A percentile compares a stretch with the other conserved stretches of the same genome.
These are phyloP conservation scores for Lordiphosa stackelbergi DNA, from an alignment of 1,140 invertebrate genomes.

Conservation along the genomic window DNA sequence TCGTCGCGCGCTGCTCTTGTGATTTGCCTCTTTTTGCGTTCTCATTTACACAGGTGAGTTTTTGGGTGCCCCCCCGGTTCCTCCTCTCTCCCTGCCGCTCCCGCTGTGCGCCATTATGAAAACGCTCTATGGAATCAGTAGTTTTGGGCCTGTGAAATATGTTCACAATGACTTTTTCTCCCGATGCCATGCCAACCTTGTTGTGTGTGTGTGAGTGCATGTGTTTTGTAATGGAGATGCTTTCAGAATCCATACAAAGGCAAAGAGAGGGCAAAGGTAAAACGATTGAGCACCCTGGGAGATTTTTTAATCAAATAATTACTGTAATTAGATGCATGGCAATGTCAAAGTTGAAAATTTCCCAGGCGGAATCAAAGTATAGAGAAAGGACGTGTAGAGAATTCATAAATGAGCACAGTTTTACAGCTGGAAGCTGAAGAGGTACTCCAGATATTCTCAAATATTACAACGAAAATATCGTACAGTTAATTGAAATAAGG, in stretches of 20 bases:
- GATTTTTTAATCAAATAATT: slow-evolving; percentile 73
- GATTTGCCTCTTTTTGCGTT: slow-evolving; percentile 75
- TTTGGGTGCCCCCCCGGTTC: slow-evolving; percentile 32
- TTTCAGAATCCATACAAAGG: not conserved
- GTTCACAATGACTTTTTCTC: slow-evolving; percentile 33
- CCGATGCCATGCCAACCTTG: slow-evolving; percentile 32
- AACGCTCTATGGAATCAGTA: slow-evolving; percentile 39
- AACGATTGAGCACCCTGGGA: slow-evolving; percentile 59
- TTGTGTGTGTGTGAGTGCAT: slow-evolving; percentile 11
- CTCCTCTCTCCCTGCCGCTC: slow-evolving; percentile 16
- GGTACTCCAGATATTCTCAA: not conserved
- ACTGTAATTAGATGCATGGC: slow-evolving; percentile 61
- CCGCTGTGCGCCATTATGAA: slow-evolving; percentile 56
- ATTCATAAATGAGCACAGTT: slow-evolving; percentile 14
- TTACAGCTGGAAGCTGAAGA: not conserved
- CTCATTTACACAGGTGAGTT: slow-evolving; percentile 68
- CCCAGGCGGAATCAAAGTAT: slow-evolving; percentile 28
- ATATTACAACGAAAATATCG: not conserved
- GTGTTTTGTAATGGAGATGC: slow-evolving; percentile 43
- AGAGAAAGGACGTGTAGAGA: slow-evolving; percentile 4
- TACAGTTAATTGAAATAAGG: not conserved
- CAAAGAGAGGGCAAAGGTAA: slow-evolving; percentile 20
- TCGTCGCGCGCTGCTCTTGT: slow-evolving; percentile 62
- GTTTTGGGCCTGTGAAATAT: slow-evolving; percentile 49
- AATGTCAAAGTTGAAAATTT: slow-evolving; percentile 43